Conservation (phyloP, 2,113 vertebrate genomes). For the Macaca fascicularis region T2T-MFA8v1.1 NC_088381.1:118756001-118756500, state of each 20-base stretch:
- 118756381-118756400: not conserved
- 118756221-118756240: not conserved
- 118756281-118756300: not conserved
- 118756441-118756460: not conserved
- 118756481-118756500: not conserved
- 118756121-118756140: not conserved
- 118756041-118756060: not conserved
- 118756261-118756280: not conserved
- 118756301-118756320: not conserved
- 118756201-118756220: not conserved
- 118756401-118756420: not conserved
- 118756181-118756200: not conserved
- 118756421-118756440: not conserved
- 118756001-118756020: not conserved
- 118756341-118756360: not conserved
- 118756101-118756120: not conserved
- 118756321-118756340: not conserved
- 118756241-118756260: not conserved
- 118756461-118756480: not conserved
- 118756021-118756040: not conserved
- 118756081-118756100: not conserved
- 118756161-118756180: not conserved
- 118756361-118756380: not conserved
- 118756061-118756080: not conserved
- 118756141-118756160: not conserved